Conservation (phyloP, 2,888 invertebrate species). For the Gortyna flavago region DNA sequence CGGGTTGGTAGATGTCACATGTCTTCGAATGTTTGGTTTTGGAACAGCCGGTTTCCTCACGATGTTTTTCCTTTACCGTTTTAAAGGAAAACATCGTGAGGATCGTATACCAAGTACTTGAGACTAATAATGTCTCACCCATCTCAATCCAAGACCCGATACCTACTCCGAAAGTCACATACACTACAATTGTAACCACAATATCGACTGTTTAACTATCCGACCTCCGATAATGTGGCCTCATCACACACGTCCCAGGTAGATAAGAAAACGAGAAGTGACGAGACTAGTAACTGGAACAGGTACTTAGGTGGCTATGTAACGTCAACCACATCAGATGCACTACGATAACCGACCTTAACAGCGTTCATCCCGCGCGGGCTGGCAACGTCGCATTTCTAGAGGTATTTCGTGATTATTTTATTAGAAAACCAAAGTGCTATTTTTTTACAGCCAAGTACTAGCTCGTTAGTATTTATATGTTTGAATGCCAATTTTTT, state of each 20-base stretch:
- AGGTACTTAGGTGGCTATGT: constrained; percentile 23
- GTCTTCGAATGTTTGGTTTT: no score
- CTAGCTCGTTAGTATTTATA: no score
- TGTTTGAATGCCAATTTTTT: no score
- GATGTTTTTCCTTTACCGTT: no score
- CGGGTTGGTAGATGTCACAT: no score
- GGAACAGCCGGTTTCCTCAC: no score
- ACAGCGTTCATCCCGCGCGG: neutral
- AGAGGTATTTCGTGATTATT: neutral
- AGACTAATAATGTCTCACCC: neutral
- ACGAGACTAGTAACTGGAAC: constrained; percentile 21
- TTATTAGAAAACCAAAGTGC: neutral
- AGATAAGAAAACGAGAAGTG: constrained; percentile 44
- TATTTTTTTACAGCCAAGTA: no score
- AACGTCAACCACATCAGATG: neutral
- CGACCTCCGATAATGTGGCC: constrained; percentile 19
- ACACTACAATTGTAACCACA: neutral
- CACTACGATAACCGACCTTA: constrained; percentile 20
- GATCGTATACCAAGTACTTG: neutral
- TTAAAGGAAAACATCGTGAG: no score
- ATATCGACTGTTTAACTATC: neutral
- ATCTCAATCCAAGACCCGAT: no score
- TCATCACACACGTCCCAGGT: constrained; percentile 27
- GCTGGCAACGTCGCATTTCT: neutral
- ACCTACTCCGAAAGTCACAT: no score